Evolutionary conservation across 2,113 vertebrate species (phyloP), one percentile per base, ranked within the genome.

Genomic region (Nettapus auritus): DNA sequence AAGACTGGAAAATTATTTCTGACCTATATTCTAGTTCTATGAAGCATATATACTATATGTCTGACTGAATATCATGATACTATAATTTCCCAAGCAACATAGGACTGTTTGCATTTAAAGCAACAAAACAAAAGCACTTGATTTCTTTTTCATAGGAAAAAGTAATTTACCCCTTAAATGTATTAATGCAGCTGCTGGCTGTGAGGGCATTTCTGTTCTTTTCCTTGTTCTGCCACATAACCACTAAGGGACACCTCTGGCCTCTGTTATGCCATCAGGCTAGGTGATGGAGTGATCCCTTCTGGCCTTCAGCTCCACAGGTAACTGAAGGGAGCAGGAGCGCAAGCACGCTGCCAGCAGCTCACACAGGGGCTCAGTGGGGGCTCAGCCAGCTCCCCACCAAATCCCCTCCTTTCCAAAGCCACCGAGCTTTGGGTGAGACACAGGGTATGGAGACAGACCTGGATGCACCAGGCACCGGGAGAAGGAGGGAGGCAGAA

Each of bases 1-100:
- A 94, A 92, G 93, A 94, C 59, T 89, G 89, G 95, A 93, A 94
- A 96, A 93, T 81, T 89, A 90, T 96, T 97, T 97, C 94, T 89
- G 86, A 93, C 84, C 84, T 97, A 90, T 92, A 91, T 90, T 95
- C 63, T 93, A 84, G 92, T 88, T 96, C 97, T 95, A 82, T 70
- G 56, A 78, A 95, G 88, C 94, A 87, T 96, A 96, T 91, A 94
- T 94, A 88, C 68, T 92, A 57, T 94, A 95, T 84, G 89, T 89
- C 92, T 93, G 83, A 92, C 86, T 83, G 76, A 86, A 86, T 88
- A 94, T 82, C 68, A 70, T 91, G 64, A 80, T 56, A 60, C 75
- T 75, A 38, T 89, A 82, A 91, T 73, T 97, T 96, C 89, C 92
- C 93, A 82, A 95, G 84, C 77, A 52, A 71, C 62, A 31, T 87